Evolutionary conservation across 2,113 vertebrate genomes (phyloP), one percentile per base, ranked within the genome.

Genomic region (Camelus bactrianus): DNA sequence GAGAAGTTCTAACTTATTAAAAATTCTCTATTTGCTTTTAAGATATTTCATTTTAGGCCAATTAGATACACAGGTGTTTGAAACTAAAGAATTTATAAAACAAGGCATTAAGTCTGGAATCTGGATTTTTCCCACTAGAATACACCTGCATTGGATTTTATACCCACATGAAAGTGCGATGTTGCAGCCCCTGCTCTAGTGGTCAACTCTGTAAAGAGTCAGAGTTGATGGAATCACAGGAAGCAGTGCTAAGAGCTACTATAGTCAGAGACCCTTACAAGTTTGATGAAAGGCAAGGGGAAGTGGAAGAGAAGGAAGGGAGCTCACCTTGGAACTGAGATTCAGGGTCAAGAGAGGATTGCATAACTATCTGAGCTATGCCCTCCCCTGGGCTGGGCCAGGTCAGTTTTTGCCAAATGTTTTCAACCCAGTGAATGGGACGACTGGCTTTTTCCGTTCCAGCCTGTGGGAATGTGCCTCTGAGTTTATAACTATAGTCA

Each of bases 401-500:
- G 30, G 52, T 56, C 84, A 83, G 75, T 46, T 81, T 56, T 89
- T 73, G 72, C 79, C 38, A 93, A 70, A 93, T 91, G 20, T 96
- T 93, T 91, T 81, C 95, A 95, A 84, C 50, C 19, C 69, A 91
- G 20, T 73, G 72, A 94, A 54, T 48, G 20, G 20, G 17, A 65
- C 32, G 56, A 54, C 12, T 76, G 85, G n/a, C 42, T 65, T 91
- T 89, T 88, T 94, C 73, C 3, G 17, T 58, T 64, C 6, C 58
- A 77, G 81, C 56, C 65, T 69, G 35, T 86, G 77, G 67, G 72
- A 95, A 95, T 65, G 48, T 26, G 46, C n/a, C 70, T 77, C 81
- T 95, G 70, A 30, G 80, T 95, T 90, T 96, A 81, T 50, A 80
- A 75, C 70, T 54, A 8, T 64, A 70, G 64, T 81, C 77, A 81